phyloP scores from a whole-genome alignment of 2,888 invertebrate genomes.

The Polietes domitor region DNA sequence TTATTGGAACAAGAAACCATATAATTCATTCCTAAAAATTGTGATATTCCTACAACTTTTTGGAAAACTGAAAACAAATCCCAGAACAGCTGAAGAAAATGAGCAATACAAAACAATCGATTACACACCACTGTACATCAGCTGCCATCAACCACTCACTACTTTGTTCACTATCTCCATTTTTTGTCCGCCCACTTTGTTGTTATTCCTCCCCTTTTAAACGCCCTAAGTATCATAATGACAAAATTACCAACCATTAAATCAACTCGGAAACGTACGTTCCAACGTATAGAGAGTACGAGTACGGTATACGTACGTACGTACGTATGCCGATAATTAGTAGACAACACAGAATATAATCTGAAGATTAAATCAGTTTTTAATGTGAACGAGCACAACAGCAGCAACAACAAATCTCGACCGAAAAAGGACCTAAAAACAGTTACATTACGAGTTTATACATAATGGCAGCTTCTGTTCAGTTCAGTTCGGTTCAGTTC shows the following conservation, averaged over 20 bases:
- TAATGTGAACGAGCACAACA: constrained; percentile 18
- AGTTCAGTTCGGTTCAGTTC: too few species aligned
- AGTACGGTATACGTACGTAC: background rate
- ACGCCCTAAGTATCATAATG: constrained; percentile 51
- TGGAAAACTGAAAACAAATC: too few species aligned
- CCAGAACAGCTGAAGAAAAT: too few species aligned
- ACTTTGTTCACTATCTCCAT: background rate
- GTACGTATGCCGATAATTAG: constrained; percentile 65
- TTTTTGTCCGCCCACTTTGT: background rate
- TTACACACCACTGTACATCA: background rate
- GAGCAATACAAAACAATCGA: too few species aligned
- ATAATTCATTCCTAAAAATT: too few species aligned
- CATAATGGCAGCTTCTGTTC: constrained; percentile 17
- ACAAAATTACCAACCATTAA: constrained; percentile 69
- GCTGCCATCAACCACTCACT: background rate
- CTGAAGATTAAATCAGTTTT: constrained; percentile 59
- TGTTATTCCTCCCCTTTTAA: constrained; percentile 44
- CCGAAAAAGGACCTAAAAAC: constrained; percentile 29
- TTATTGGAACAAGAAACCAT: too few species aligned
- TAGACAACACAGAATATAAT: constrained; percentile 52
- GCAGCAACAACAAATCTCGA: constrained; percentile 35
- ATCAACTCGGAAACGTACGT: constrained; percentile 40
- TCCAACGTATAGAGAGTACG: background rate
- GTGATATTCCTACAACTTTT: too few species aligned
- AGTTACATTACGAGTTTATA: constrained; percentile 15